phyloP scores from a whole-genome alignment of 2,797 vertebrate genomes.

The Cyprinodon diabolis region DNA sequence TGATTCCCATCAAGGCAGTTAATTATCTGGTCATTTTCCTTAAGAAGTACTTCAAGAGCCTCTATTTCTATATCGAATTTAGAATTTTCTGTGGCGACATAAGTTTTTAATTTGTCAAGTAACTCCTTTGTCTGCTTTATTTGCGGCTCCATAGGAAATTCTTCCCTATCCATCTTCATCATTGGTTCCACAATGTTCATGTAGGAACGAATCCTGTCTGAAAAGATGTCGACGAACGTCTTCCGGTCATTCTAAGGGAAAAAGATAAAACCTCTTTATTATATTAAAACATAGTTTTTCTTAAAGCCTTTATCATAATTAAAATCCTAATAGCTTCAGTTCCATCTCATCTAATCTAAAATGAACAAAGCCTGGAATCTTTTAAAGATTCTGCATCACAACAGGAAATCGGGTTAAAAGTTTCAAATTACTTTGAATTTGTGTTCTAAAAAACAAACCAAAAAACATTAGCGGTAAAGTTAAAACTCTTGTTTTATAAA shows the following conservation, averaged over 20 bases:
- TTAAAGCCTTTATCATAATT: background rate
- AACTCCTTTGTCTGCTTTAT: background rate
- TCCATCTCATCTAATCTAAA: background rate
- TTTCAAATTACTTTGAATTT: too few species aligned
- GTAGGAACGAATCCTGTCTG: background rate
- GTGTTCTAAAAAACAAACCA: too few species aligned
- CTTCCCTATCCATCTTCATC: background rate
- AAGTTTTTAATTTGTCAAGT: background rate
- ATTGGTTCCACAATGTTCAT: background rate
- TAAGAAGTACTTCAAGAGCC: background rate
- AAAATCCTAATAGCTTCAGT: background rate
- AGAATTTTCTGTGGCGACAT: background rate
- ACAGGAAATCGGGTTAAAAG: too few species aligned
- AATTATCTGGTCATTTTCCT: background rate
- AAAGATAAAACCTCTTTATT: background rate
- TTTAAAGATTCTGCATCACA: background rate
- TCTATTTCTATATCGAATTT: fast-evolving
- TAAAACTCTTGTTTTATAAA: too few species aligned
- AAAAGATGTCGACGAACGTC: background rate
- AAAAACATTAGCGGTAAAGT: too few species aligned
- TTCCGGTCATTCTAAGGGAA: background rate
- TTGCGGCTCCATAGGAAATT: fast-evolving
- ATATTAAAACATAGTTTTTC: background rate
- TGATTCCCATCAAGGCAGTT: background rate
- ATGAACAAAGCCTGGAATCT: background rate